Evolutionary conservation across 1,140 invertebrate genomes (phyloP).

Genomic region (Drosophila nigromelanica): DNA sequence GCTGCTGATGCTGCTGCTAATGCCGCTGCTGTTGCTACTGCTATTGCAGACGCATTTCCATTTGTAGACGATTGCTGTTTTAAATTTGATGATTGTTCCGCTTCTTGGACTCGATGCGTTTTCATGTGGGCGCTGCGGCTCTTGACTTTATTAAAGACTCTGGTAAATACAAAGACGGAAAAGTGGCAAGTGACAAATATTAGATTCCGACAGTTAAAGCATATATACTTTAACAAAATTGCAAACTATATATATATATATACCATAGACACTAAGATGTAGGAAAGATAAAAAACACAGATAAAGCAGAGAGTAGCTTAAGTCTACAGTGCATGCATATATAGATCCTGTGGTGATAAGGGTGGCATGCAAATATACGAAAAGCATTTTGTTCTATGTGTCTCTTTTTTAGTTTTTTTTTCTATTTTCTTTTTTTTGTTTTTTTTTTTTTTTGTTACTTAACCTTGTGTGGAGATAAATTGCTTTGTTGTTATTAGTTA

Average conservation of each 20-base stretch:
- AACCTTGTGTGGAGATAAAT: constrained; percentile 76
- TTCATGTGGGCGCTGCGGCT: constrained; percentile 99
- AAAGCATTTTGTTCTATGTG: constrained; percentile 26
- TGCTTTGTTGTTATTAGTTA: constrained; percentile 66
- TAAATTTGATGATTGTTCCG: constrained; percentile 83
- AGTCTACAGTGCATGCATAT: constrained; percentile 21
- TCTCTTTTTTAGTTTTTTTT: constrained; percentile 20
- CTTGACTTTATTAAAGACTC: constrained; percentile 98
- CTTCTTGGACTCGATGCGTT: constrained; percentile 93
- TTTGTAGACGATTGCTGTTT: constrained; percentile 43
- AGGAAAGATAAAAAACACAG: constrained; percentile 41
- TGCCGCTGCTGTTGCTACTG: constrained; percentile 12
- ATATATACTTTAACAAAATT: constrained; percentile 5
- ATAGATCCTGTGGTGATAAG: constrained; percentile 25
- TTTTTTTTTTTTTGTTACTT: constrained; percentile 59
- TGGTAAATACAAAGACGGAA: constrained; percentile 84
- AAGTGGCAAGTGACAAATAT: constrained; percentile 35
- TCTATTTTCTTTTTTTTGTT: constrained; percentile 19
- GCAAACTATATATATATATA: constrained; percentile 15
- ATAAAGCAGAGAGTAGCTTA: constrained; percentile 37
- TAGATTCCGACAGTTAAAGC: not conserved
- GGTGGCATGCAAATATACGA: constrained; percentile 58
- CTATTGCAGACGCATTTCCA: constrained; percentile 30
- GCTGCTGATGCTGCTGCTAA: constrained; percentile 11
- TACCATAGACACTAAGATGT: constrained; percentile 55